Evolutionary conservation across 1,140 invertebrate genomes (phyloP).

Genomic region (Patella vulgata): DNA sequence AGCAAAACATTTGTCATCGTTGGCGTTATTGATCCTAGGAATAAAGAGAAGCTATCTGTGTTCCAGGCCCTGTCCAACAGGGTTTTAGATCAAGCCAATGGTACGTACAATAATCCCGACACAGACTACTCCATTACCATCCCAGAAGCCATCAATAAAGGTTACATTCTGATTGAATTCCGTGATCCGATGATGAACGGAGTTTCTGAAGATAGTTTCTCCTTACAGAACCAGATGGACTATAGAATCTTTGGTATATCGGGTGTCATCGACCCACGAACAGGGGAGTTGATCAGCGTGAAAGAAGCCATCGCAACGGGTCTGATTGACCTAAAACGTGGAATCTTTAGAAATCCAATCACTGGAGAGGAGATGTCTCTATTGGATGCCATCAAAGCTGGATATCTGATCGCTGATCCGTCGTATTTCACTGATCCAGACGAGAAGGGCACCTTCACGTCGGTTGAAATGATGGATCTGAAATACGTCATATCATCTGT

Average conservation of each 20-base stretch:
- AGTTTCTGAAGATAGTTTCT: not conserved
- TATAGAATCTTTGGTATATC: constrained; percentile 44
- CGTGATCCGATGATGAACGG: constrained; percentile 41
- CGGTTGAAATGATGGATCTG: constrained; percentile 52
- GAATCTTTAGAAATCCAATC: constrained; percentile 61
- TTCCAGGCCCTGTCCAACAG: constrained; percentile 86
- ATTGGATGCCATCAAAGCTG: constrained; percentile 59
- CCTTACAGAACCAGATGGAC: constrained; percentile 38
- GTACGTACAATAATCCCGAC: constrained; percentile 76
- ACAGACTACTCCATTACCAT: constrained; percentile 80
- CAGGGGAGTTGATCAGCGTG: constrained; percentile 59
- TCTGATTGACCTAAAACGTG: constrained; percentile 54
- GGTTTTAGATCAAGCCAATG: constrained; percentile 80
- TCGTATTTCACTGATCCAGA: constrained; percentile 32
- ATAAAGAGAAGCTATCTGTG: constrained; percentile 81
- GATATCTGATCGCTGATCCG: constrained; percentile 54
- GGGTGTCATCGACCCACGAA: constrained; percentile 69
- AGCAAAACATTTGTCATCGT: constrained; percentile 61
- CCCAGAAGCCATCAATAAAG: constrained; percentile 84
- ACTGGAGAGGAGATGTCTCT: constrained; percentile 60
- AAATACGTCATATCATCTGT: constrained; percentile 50
- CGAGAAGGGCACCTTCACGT: constrained; percentile 40
- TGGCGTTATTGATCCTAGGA: constrained; percentile 82
- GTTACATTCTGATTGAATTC: constrained; percentile 71
- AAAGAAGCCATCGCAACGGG: constrained; percentile 58